These are phyloP conservation scores for Pandion haliaetus DNA, from an alignment of 2,113 vertebrate species.

Conservation along the genomic window DNA sequence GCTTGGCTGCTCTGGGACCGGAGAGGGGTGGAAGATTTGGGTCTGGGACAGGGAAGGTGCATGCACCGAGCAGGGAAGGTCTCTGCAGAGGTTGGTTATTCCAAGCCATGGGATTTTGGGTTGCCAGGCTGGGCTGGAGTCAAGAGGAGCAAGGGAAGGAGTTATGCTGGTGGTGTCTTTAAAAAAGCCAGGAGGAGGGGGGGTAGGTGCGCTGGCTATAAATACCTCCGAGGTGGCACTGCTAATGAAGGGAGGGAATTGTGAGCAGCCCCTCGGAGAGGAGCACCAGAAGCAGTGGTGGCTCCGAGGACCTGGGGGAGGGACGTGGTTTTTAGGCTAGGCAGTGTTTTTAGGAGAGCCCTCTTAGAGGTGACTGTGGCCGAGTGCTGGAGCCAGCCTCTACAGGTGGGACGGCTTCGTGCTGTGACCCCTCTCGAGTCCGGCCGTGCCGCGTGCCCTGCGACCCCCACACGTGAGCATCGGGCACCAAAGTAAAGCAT, in stretches of 20 bases:
- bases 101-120: background rate
- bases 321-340: background rate
- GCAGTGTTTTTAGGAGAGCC: background rate
- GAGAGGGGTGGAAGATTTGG: background rate
- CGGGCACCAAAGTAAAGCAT: background rate
- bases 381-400: background rate
- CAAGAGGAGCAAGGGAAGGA: background rate
- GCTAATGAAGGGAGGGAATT: conserved; percentile 63
- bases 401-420: background rate
- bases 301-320: background rate
- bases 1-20: fast-evolving
- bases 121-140: background rate
- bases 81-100: background rate
- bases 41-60: background rate
- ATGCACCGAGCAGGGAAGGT: background rate
- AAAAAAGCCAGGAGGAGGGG: background rate
- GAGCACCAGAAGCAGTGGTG: background rate
- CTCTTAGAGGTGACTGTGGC: background rate
- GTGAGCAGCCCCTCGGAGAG: background rate
- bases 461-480: background rate
- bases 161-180: background rate
- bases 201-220: background rate
- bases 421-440: background rate
- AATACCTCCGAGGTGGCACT: conserved; percentile 12
- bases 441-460: background rate